A percentile compares a stretch with the other conserved stretches of the same genome.
phyloP scores from a whole-genome alignment of 2,113 vertebrate species.

The Polypterus bichir region DNA sequence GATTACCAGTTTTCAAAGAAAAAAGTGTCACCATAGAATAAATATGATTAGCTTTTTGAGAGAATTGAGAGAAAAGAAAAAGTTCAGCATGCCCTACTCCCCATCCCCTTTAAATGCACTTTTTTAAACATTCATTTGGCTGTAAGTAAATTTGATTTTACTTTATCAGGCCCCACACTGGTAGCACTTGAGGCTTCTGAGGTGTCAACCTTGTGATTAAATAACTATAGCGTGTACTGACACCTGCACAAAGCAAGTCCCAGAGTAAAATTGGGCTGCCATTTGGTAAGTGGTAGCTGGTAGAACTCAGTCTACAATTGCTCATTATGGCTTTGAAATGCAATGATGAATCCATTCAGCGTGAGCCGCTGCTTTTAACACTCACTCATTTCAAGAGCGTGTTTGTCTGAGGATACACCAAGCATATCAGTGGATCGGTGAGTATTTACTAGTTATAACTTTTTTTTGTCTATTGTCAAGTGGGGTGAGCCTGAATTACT shows the following conservation, averaged over 20 bases:
- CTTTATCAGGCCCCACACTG: neutral
- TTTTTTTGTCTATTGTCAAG: too few species aligned
- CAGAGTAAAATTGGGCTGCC: neutral
- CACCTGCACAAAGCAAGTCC: neutral
- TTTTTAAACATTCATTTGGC: too few species aligned
- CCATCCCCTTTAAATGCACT: too few species aligned
- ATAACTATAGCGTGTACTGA: slow-evolving; percentile 1
- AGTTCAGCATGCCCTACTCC: too few species aligned
- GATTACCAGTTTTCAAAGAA: too few species aligned
- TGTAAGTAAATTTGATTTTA: neutral
- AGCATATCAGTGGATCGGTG: too few species aligned
- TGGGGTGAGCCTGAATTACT: too few species aligned
- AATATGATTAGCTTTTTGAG: too few species aligned
- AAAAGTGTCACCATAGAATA: too few species aligned
- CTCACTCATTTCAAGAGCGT: neutral
- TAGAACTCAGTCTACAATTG: slow-evolving; percentile 1
- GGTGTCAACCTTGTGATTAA: slow-evolving; percentile 4
- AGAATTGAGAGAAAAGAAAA: too few species aligned
- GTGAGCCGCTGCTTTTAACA: neutral
- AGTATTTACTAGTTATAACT: too few species aligned
- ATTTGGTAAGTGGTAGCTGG: neutral
- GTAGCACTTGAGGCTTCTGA: neutral
- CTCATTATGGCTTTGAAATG: slow-evolving; percentile 1
- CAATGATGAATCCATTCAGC: slow-evolving; percentile 1
- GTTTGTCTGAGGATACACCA: too few species aligned